Percentiles rank a stretch among this genome's conserved stretches.
phyloP scores from a whole-genome alignment of 2,888 invertebrate genomes.

The Himalopsyche tibetana region DNA sequence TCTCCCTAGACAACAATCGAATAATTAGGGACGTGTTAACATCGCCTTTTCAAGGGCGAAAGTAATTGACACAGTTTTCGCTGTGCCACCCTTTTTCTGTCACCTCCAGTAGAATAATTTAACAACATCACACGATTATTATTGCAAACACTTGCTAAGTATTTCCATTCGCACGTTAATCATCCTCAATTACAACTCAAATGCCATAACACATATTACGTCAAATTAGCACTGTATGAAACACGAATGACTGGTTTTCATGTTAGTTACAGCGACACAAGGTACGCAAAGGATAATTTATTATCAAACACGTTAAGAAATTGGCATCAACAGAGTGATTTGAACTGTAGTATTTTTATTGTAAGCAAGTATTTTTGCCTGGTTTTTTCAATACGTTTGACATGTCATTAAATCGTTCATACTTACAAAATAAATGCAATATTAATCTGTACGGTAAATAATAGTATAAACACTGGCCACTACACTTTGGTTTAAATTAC shows the following conservation, averaged over 20 bases:
- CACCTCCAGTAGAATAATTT: background rate
- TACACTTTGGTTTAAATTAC: background rate
- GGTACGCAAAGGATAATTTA: background rate
- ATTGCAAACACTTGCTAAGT: background rate
- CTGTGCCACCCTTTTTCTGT: background rate
- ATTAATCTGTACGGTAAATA: background rate
- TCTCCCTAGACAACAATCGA: background rate
- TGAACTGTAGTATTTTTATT: background rate
- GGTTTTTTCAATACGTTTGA: background rate
- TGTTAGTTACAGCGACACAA: background rate
- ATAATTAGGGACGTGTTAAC: background rate
- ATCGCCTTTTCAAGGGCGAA: background rate
- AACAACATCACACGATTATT: background rate
- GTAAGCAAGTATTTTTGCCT: background rate
- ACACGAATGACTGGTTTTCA: constrained; percentile 14
- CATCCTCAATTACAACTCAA: background rate
- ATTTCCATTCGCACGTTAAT: background rate
- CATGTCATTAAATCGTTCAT: background rate
- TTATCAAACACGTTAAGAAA: background rate
- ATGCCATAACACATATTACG: background rate
- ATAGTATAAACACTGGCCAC: background rate
- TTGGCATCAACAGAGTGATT: background rate
- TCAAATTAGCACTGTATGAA: background rate
- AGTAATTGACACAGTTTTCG: constrained; percentile 6
- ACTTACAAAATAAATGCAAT: background rate